Base-by-base conservation (phyloP, 2,888 invertebrate genomes). In the Erebia ligea region DNA sequence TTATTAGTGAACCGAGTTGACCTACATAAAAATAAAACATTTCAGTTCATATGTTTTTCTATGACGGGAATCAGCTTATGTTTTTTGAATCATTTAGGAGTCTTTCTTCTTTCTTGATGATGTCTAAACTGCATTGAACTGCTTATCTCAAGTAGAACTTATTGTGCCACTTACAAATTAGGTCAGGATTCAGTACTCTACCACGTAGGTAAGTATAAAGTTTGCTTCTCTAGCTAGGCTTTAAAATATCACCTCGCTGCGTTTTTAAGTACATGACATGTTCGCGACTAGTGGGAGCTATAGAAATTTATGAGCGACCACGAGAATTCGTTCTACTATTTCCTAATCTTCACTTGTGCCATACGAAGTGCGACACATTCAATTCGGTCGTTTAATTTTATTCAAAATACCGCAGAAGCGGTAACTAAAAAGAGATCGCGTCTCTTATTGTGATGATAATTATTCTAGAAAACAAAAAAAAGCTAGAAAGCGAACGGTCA, bases 391-490 rank as follows among this genome's bases (percentile, higher is more conserved):
- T 71, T 85, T 90, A 90, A 92, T 91, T 84, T 90, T 91, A 92
- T 92, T 91, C 90, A 91, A 89, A 91, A 90, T 88, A 91, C 90
- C 90, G 89, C 89, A 91, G 89, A 89, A 87, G 89, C 91, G 91
- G 89, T 86, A 86, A 89, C 86, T 89, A 89, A 86, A 91, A 91
- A 89, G 91, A 91, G 88, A 90, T 91, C 88, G 87, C 83, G 85
- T 85, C 85, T 84, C 85, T 87, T 90, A 91, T 93, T 93, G 92
- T 93, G 77, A 93, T 93, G 92, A 90, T 93, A 93, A 93, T 93
- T 91, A 91, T 91, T 92, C 90, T 84, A 79, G 89, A 89, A 91
- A 91, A 92, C 92, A 92, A 92, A 90, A 61, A 91, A 61, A 91
- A 91, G 17, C 89, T 91, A 93, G 92, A 93, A 93, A 93, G 92